Base-by-base conservation (phyloP, 2,113 vertebrate species). In the Lepus americanus region DNA sequence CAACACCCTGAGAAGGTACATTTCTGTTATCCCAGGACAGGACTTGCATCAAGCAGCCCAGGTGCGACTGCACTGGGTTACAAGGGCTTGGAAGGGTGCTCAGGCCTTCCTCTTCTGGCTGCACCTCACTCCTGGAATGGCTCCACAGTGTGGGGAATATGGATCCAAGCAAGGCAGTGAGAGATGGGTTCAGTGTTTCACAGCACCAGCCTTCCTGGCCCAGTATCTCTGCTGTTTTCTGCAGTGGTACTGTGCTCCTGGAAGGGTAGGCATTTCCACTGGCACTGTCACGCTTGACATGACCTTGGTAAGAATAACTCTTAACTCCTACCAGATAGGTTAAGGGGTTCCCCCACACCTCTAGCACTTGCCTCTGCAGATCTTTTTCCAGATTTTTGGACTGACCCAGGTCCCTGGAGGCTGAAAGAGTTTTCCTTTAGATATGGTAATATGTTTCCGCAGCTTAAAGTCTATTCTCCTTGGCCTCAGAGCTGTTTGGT, bases 361-460 rank as follows among this genome's bases (percentile, higher is more conserved):
- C 90, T 81, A 61, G 53, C 61, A 59, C 82, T 96, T 89, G n/a
- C 61, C 53, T 77, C 33, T 61, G 29, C 88, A 90, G 33, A 74
- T 78, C 51, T 82, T 89, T 95, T 87, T 66, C 64, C 87, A 55
- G 77, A 16, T 49, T 29, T 86, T 63, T 77, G 77, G 61, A 36
- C 39, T 39, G n/a, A 51, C 25, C 55, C 69, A 20, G 74, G 6
- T 76, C n/a, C n/a, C 59, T 86, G 22, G 73, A 81, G 51, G 74
- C 36, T 36, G 90, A 89, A 80, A 85, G 13, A 31, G 55, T 93
- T 85, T 90, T 23, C 23, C 19, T 93, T 89, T 51, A 94, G 74
- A 51, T 95, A 87, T 51, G 61, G 76, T 96, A 92, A 93, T 94
- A 5, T 79, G 59, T 94, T 91, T 95, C 23, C 66, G 95, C 64